These are phyloP conservation scores for Amniataba percoides DNA, from an alignment of 2,797 vertebrate genomes.

Conservation along the genomic window DNA sequence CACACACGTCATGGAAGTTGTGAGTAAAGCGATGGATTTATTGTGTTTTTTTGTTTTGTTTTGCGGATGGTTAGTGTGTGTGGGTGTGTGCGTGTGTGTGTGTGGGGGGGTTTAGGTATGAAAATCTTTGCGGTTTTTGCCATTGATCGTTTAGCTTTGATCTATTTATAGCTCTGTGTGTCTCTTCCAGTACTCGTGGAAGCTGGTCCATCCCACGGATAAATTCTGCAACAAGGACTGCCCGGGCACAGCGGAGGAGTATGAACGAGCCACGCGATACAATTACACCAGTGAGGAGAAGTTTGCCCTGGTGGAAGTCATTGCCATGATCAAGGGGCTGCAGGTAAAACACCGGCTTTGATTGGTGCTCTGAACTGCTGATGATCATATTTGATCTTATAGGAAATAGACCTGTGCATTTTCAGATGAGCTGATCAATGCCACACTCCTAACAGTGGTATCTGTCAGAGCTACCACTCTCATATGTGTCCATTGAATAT, in stretches of 20 bases:
- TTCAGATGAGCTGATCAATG: background rate
- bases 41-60: background rate
- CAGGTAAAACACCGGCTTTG: conserved; percentile 81
- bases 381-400: background rate
- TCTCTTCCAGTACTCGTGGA: conserved; percentile 94
- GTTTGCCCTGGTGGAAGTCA: conserved; percentile 98
- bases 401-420: background rate
- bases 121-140: conserved; percentile 11
- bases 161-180: conserved; percentile 28
- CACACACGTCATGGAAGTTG: conserved; percentile 99
- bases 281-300: conserved; percentile 99
- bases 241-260: conserved; percentile 97
- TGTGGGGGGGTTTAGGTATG: conserved; percentile 1
- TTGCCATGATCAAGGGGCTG: conserved; percentile 99
- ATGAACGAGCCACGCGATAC: conserved; percentile 96
- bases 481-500: background rate
- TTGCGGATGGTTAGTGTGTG: background rate
- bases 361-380: too few relatives aligned
- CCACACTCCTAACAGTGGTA: background rate
- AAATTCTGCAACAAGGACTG: conserved; percentile 99
- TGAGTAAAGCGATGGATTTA: conserved; percentile 75
- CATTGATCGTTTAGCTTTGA: conserved; percentile 25
- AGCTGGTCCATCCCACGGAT: conserved; percentile 98
- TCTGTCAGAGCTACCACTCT: background rate
- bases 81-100: background rate